Conservation (phyloP, 2,888 invertebrate species). For the Thecophora atra region DNA sequence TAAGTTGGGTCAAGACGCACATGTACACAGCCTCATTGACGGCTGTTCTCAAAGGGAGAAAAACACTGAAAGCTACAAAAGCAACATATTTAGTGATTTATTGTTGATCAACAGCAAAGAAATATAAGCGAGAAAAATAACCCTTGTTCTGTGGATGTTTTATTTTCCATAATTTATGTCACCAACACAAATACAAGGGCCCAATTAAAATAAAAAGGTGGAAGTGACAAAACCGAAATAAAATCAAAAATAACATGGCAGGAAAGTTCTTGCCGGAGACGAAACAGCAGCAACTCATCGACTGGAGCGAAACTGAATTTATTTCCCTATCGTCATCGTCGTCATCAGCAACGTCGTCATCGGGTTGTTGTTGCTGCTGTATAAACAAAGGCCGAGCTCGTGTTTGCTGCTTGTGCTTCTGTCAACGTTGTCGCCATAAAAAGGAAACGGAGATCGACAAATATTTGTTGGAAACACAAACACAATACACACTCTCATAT, state of each 20-base stretch:
- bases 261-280: neutral
- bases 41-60: no score
- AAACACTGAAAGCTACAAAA: neutral
- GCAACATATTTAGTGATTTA: conserved; percentile 19
- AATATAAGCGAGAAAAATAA: neutral
- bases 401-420: no score
- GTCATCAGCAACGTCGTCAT: no score
- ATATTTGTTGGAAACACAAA: conserved; percentile 3
- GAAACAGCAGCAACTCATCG: neutral
- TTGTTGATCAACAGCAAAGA: neutral
- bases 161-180: conserved; percentile 24
- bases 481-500: neutral
- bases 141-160: neutral
- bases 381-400: neutral
- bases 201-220: neutral
- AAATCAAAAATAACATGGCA: neutral
- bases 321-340: neutral
- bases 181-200: neutral
- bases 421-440: conserved; percentile 18
- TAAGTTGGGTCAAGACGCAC: conserved; percentile 8
- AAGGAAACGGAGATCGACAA: conserved; percentile 31
- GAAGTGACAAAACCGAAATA: neutral
- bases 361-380: no score
- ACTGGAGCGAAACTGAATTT: neutral
- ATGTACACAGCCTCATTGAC: neutral